A percentile compares a stretch with the other conserved stretches of the same genome.
These are phyloP conservation scores for Antechinus stuartii DNA, from an alignment of 2,113 vertebrate species.

Conservation along the genomic window DNA sequence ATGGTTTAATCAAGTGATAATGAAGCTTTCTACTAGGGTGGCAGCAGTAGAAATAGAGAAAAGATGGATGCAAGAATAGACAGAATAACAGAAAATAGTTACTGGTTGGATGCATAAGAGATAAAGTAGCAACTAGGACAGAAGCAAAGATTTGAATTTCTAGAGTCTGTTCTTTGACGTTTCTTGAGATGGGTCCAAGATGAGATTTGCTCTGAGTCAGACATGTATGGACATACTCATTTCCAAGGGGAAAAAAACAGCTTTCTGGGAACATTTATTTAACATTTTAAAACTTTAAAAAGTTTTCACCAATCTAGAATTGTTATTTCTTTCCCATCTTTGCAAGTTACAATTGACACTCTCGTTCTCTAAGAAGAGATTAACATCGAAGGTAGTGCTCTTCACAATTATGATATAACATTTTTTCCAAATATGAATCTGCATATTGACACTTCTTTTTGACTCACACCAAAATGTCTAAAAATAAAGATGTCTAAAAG, in stretches of 20 bases:
- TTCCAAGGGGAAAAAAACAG: slow-evolving; percentile 17
- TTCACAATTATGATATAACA: neutral
- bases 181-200: neutral
- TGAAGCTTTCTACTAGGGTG: neutral
- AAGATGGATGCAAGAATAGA: neutral
- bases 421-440: slow-evolving; percentile 44
- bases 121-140: neutral
- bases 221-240: neutral
- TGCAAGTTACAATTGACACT: neutral
- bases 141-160: neutral
- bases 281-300: neutral
- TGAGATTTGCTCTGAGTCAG: slow-evolving; percentile 7
- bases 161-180: neutral
- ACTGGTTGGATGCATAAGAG: neutral
- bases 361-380: neutral
- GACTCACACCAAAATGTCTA: slow-evolving; percentile 49
- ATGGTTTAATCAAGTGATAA: neutral
- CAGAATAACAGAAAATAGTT: neutral
- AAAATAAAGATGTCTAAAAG: slow-evolving; percentile 7
- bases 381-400: neutral
- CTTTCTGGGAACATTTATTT: neutral
- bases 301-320: neutral
- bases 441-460: neutral
- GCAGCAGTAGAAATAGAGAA: neutral
- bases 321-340: slow-evolving; percentile 27